These are phyloP conservation scores for Luperina testacea DNA, from an alignment of 2,888 invertebrate species.

Conservation along the genomic window DNA sequence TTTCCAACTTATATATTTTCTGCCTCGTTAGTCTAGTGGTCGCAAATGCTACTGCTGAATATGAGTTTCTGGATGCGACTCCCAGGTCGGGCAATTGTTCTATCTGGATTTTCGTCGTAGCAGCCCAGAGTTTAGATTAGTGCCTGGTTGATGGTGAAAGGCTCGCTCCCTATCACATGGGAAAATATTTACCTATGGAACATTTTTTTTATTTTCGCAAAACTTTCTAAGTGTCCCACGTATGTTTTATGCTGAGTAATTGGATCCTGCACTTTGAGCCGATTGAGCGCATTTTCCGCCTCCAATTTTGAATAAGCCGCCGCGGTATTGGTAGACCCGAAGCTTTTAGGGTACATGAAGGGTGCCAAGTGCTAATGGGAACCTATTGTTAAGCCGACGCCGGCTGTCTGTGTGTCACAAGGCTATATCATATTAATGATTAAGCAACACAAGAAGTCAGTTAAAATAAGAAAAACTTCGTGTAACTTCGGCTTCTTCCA, in stretches of 20 bases:
- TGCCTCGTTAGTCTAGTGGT: neutral
- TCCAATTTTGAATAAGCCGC: conserved; percentile 27
- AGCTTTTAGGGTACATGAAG: neutral
- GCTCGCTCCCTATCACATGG: no score
- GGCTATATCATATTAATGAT: neutral
- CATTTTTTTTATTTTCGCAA: no score
- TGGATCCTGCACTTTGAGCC: conserved; percentile 3
- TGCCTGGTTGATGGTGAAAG: neutral
- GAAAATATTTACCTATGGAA: no score
- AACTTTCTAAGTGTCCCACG: no score
- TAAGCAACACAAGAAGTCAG: neutral
- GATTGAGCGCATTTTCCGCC: conserved; percentile 3
- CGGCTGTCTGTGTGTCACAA: neutral
- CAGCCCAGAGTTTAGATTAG: no score
- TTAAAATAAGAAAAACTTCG: no score
- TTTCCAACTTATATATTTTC: no score
- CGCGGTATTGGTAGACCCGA: conserved; percentile 13
- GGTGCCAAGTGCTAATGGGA: neutral
- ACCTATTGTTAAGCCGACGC: no score
- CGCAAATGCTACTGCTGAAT: neutral
- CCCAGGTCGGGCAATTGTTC: neutral
- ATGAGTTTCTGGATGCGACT: no score
- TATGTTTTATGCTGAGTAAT: no score
- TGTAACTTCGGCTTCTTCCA: no score
- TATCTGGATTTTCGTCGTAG: no score